Base-by-base conservation (phyloP, 2,888 invertebrate species). In the Drosophila falleni region DNA sequence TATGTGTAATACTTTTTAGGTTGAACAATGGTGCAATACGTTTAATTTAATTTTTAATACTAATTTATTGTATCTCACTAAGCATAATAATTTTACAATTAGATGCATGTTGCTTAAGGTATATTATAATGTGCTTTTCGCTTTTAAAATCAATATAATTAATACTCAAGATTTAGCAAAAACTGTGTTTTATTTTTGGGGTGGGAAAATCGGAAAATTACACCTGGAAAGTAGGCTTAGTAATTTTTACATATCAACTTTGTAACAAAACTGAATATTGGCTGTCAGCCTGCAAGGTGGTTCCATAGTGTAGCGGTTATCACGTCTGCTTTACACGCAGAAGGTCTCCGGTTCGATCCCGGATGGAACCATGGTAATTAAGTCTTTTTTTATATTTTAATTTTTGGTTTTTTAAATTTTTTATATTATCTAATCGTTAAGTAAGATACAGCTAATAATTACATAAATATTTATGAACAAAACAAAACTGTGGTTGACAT, bases 241-340 rank as follows among this genome's bases (percentile, higher is more conserved):
- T 13, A n/a, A 37, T 39, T 16, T 23, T 5, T 0, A 0, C 0
- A 11, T 23, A 33, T 10, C 0, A 35, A 11, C 0, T 49, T 61
- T 9, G 26, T 13, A 46, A 76, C 1, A 80, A 88, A 85, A 75
- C 68, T 81, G 56, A 55, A 68, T 50, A 74, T 84, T 53, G 41
- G 86, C 56, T 5, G 9, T 0, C 0, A 0, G 0, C 0, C 1
- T 0, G 0, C 1, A 58, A 72, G 9, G 26, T 39, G 87, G 90
- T 89, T 90, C 92, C 92, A 93, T 92, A 92, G 93, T 92, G 92
- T 92, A 92, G 92, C 92, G 92, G 92, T 93, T 92, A 92, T 92
- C 93, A 92, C 93, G 92, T 92, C 93, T 92, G 93, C 92, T 92
- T 92, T 92, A 92, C 92, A 93, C 92, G 93, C 92, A 93, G 93